Conservation (phyloP, 1,140 invertebrate genomes). For the Cotesia vestalis region DNA sequence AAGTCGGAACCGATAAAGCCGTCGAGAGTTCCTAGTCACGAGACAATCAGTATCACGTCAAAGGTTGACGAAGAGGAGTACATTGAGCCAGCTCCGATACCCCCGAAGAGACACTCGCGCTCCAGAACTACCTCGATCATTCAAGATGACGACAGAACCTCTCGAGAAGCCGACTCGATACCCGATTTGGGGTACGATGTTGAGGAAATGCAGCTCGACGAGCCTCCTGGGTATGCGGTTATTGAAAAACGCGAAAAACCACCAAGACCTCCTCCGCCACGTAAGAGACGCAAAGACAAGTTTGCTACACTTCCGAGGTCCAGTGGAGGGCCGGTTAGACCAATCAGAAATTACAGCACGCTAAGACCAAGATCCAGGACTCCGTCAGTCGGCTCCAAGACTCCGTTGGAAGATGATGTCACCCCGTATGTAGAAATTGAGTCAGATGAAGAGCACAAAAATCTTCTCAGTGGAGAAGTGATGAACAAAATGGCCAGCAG, state of each 20-base stretch:
- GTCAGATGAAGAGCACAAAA: conserved; percentile 63
- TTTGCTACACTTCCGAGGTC: conserved; percentile 59
- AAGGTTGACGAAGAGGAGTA: conserved; percentile 56
- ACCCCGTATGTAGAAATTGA: conserved; percentile 72
- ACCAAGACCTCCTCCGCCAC: conserved; percentile 68
- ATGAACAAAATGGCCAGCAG: conserved; percentile 82
- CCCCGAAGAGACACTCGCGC: conserved; percentile 63
- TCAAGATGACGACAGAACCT: conserved; percentile 75
- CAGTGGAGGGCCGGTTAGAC: conserved; percentile 60
- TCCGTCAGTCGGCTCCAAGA: conserved; percentile 33
- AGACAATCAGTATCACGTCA: conserved; percentile 50
- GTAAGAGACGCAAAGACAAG: conserved; percentile 67
- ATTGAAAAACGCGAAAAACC: conserved; percentile 72
- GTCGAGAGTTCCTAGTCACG: conserved; percentile 45
- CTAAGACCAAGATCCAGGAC: conserved; percentile 59
- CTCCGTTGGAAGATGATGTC: conserved; percentile 4
- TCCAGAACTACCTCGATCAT: conserved; percentile 70
- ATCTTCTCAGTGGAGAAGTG: conserved; percentile 75
- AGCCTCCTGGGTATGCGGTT: conserved; percentile 73
- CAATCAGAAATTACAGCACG: conserved; percentile 75
- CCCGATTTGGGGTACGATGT: conserved; percentile 59
- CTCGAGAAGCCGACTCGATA: conserved; percentile 74
- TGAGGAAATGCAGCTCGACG: conserved; percentile 45
- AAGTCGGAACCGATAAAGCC: conserved; percentile 52
- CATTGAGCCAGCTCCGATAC: conserved; percentile 42